Evolutionary conservation across 2,113 vertebrate species (phyloP), one percentile per base, ranked within the genome.

Genomic region (Gavialis gangeticus): DNA sequence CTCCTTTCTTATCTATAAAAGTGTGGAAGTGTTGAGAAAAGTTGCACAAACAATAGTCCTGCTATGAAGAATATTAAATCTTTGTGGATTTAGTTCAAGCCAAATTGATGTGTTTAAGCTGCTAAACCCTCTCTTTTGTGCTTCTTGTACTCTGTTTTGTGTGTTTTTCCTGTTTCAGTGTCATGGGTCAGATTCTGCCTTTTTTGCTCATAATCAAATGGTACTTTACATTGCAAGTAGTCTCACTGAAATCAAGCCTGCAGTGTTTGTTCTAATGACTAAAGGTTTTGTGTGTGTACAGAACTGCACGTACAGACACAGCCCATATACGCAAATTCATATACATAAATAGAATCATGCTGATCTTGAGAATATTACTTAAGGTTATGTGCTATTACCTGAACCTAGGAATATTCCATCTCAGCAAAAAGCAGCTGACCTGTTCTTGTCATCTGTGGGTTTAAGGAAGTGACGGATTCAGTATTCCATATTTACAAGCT

Each of bases 271-370:
- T 94, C 88, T 73, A 75, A 3, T 56, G 46, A 71, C 86, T 78
- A 55, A 88, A 87, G 95, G 88, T 91, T 76, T 90, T 75, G 88
- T 91, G 67, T 83, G 84, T 90, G 25, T 85, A 73, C 82, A 92
- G 84, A 94, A 83, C 91, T 63, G 88, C 25, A 63, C 87, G 73
- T 85, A 59, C 82, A 82, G 66, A 77, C 84, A 2, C 67, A 87
- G 73, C 80, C 60, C 89, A 59, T 60, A 57, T 71, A 91, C 95
- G 94, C 69, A 59, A 87, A 66, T n/a, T 78, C 0, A 1, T 90
- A 46, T 89, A 81, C 93, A 95, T 96, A 64, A 95, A 92, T 16
- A 79, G 17, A 34, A 34, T 34, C 0, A 0, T 86, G 56, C 71
- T 90, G 75, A 86, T 59, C 55, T 63, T 58, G 56, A 76, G 77